A percentile compares a stretch with the other conserved stretches of the same genome.
Evolutionary conservation across 2,113 vertebrate genomes (phyloP).

Genomic region (Campylomormyrus numenius): DNA sequence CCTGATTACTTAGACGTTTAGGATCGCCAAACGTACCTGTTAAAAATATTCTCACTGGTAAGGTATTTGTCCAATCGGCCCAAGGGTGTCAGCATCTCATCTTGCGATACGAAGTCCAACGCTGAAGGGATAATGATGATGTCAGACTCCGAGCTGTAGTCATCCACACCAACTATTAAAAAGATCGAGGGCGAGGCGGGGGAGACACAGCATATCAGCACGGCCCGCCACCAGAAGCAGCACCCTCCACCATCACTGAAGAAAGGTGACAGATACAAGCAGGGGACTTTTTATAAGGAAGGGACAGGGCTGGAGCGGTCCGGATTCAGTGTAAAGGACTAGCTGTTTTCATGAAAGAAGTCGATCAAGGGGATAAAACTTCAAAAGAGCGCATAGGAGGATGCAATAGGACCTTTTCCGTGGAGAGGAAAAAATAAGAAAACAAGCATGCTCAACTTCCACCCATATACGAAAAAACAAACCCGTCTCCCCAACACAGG

Average conservation of each 20-base stretch:
- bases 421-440: neutral
- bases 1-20: neutral
- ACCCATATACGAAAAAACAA: neutral
- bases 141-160: conserved; percentile 88
- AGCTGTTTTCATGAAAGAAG: neutral
- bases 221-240: conserved; percentile 1
- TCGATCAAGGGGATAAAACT: neutral
- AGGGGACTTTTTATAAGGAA: neutral
- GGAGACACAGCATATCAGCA: conserved; percentile 55
- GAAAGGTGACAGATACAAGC: neutral
- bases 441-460: neutral
- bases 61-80: conserved; percentile 87
- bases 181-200: conserved; percentile 46
- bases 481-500: neutral
- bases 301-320: neutral
- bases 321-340: neutral
- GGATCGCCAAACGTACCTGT: conserved; percentile 61
- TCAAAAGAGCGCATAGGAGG: neutral
- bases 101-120: conserved; percentile 88
- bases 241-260: neutral
- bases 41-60: conserved; percentile 83
- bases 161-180: conserved; percentile 88
- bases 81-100: conserved; percentile 87
- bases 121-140: conserved; percentile 85
- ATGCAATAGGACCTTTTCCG: neutral